Evolutionary conservation across 2,888 invertebrate species (phyloP).

Genomic region (Fabriciana adippe): DNA sequence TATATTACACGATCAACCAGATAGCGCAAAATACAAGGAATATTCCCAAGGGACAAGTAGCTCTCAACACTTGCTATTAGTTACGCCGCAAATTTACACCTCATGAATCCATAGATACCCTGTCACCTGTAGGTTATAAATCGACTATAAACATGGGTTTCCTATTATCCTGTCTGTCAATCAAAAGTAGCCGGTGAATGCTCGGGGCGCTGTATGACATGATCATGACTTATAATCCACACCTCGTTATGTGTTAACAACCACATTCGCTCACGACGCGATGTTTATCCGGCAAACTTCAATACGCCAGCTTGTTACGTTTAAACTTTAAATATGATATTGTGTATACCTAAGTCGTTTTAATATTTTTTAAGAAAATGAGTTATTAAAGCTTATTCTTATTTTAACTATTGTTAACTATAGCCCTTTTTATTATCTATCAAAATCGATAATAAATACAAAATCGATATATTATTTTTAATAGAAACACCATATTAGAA

Average conservation of each 20-base stretch:
- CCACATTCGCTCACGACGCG: conserved; percentile 20
- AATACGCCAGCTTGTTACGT: not conserved
- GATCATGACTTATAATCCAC: conserved; percentile 22
- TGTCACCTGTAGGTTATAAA: conserved; percentile 42
- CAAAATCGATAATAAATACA: too few relatives aligned
- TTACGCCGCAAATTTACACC: conserved; percentile 35
- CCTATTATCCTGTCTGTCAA: conserved; percentile 39
- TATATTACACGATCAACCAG: too few relatives aligned
- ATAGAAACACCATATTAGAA: too few relatives aligned
- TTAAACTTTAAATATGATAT: not conserved
- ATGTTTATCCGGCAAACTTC: conserved; percentile 7
- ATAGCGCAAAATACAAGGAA: not conserved
- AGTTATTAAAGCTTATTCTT: too few relatives aligned
- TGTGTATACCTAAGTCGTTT: too few relatives aligned
- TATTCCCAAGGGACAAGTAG: conserved; percentile 1
- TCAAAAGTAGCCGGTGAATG: conserved; percentile 36
- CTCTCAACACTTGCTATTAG: conserved; percentile 30
- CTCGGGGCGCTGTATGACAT: conserved; percentile 28
- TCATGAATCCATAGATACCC: conserved; percentile 30
- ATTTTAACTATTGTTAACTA: too few relatives aligned
- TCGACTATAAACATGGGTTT: conserved; percentile 39
- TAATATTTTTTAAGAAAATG: too few relatives aligned
- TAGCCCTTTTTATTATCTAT: too few relatives aligned
- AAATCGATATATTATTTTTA: too few relatives aligned
- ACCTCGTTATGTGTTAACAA: conserved; percentile 25